These are phyloP conservation scores for Sitta europaea DNA, from an alignment of 2,113 vertebrate species.

Conservation along the genomic window DNA sequence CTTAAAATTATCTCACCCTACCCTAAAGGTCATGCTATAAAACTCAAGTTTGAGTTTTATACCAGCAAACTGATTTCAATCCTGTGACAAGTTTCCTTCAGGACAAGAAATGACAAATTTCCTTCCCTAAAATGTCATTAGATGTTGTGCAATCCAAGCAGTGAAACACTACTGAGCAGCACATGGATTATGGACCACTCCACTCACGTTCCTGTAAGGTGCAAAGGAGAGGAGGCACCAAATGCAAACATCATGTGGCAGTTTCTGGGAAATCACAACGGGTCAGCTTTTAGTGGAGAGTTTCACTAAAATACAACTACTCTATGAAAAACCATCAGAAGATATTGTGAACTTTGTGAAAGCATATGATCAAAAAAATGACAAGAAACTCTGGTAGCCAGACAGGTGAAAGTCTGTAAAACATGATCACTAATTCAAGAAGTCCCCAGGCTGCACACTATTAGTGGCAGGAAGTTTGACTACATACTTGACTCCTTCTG, in stretches of 20 bases:
- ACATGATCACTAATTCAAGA: background rate
- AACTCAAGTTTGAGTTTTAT: background rate
- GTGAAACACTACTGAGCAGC: background rate
- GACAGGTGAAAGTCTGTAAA: background rate
- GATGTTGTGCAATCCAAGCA: background rate
- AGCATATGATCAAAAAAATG: background rate
- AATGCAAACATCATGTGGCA: background rate
- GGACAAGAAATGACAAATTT: background rate
- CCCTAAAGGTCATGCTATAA: background rate
- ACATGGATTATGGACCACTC: background rate
- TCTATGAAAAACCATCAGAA: background rate
- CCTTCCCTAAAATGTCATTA: background rate
- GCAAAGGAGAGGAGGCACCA: background rate
- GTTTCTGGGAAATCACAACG: background rate
- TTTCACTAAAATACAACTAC: background rate
- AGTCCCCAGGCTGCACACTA: background rate
- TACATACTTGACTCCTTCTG: background rate
- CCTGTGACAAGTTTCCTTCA: background rate
- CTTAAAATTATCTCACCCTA: conserved; percentile 32
- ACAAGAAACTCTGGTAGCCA: background rate
- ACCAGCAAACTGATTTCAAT: background rate
- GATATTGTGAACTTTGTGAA: background rate
- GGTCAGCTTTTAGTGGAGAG: background rate
- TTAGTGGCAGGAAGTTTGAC: background rate
- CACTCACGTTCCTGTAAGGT: background rate